These are phyloP conservation scores for Bubo bubo DNA, from an alignment of 2,113 vertebrate species.

Conservation along the genomic window DNA sequence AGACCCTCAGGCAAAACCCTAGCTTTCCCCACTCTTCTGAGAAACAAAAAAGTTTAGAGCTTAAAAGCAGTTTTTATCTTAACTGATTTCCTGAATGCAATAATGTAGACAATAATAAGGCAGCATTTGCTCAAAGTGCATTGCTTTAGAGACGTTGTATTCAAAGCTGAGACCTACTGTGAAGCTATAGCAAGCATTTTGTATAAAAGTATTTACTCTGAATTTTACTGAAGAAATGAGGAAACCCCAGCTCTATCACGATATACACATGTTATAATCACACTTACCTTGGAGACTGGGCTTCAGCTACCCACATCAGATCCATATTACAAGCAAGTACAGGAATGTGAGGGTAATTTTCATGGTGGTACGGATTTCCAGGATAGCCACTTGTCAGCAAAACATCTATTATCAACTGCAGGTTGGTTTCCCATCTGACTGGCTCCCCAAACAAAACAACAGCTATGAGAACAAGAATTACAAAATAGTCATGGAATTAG, in stretches of 20 bases:
- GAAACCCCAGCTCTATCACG: not conserved
- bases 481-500: not conserved
- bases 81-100: not conserved
- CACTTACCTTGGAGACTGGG: conserved; percentile 84
- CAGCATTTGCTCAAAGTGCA: not conserved
- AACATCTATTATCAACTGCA: conserved; percentile 87
- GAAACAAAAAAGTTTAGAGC: not conserved
- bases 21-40: not conserved
- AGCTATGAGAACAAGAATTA: conserved; percentile 59
- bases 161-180: not conserved
- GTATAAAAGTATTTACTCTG: not conserved
- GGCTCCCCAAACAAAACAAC: conserved; percentile 90
- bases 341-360: conserved; percentile 77
- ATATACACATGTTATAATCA: fast-evolving
- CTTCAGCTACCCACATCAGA: conserved; percentile 90
- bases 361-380: conserved; percentile 62
- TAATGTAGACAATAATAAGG: not conserved
- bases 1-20: not conserved
- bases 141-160: not conserved
- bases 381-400: conserved; percentile 86
- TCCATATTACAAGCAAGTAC: conserved; percentile 89
- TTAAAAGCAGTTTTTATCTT: not conserved
- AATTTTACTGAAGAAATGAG: not conserved
- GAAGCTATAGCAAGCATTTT: not conserved
- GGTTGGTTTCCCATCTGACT: conserved; percentile 89